Evolutionary conservation across 1,140 invertebrate genomes (phyloP), one percentile per base, ranked within the genome.

Genomic region (Apis florea): DNA sequence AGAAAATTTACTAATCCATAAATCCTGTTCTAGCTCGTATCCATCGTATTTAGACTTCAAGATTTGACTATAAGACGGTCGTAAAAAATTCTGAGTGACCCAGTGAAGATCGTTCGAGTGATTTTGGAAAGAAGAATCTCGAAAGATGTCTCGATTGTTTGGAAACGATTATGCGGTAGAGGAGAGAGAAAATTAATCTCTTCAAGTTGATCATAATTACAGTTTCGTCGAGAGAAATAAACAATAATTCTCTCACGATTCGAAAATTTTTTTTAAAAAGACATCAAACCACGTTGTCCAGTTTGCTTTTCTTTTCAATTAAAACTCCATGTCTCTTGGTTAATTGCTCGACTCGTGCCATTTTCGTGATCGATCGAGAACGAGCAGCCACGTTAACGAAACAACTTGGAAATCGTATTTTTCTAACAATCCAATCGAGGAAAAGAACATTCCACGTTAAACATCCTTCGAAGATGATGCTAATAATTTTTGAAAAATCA

Each of bases 1-100:
- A 68, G 73, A 85, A 68, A 86, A 83, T 81, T 75, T 75, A 85
- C 85, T 86, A 86, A 85, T 73, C 74, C 81, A 74, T 85, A 86
- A 85, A 86, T 83, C 82, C 84, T 40, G 77, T 83, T 74, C 59
- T 61, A 70, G 54, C 47, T 51, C 70, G 72, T 54, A 40, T 40
- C 31, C 31, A 6, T 40, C 31, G 31, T 40, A 40, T 40, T 40
- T 40, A 3, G 31, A 40, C 5, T 40, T 40, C 31, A 40, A 40
- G 31, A 40, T 40, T 40, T 40, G 6, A 40, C 31, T 6, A 5
- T 40, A 40, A 40, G 0, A 5, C 2, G 31, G 31, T 40, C 31
- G 31, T 40, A 40, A 40, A 40, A 40, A 40, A 40, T 40, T 40
- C 5, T 40, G 31, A 40, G 31, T 40, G 6, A 40, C 6, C 31